phyloP scores from a whole-genome alignment of 2,797 vertebrate species.

The Acanthurus lineatus region DNA sequence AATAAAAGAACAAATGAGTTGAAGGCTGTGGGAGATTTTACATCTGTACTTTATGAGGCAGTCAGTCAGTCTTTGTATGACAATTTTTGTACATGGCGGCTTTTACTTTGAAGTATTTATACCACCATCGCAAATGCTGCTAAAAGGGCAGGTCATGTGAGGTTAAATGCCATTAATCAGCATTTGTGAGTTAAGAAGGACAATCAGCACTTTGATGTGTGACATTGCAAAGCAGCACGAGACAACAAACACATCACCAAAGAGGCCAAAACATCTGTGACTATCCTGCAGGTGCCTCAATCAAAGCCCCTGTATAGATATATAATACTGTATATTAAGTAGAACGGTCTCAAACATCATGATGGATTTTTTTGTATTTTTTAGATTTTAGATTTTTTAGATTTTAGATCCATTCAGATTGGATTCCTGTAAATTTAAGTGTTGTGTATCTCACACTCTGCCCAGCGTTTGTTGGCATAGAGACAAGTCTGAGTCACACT shows the following conservation, averaged over 20 bases:
- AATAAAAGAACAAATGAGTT: slow-evolving; percentile 19
- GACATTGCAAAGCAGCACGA: slow-evolving; percentile 56
- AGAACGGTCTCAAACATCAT: neutral
- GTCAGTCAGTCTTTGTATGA: neutral
- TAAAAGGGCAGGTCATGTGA: slow-evolving; percentile 28
- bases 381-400: slow-evolving; percentile 60
- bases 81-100: neutral
- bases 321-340: slow-evolving; percentile 8
- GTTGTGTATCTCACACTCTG: slow-evolving; percentile 8
- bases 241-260: slow-evolving; percentile 39
- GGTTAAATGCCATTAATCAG: slow-evolving; percentile 44
- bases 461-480: slow-evolving; percentile 18
- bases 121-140: slow-evolving; percentile 50
- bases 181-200: slow-evolving; percentile 43
- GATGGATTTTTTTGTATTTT: slow-evolving; percentile 5
- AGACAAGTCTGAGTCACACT: slow-evolving; percentile 10
- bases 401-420: slow-evolving; percentile 46
- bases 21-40: neutral
- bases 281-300: slow-evolving; percentile 47
- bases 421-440: slow-evolving; percentile 31
- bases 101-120: slow-evolving; percentile 58
- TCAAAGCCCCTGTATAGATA: slow-evolving; percentile 35
- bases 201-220: slow-evolving; percentile 54
- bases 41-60: neutral
- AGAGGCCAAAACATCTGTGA: slow-evolving; percentile 28